Evolutionary conservation across 2,797 vertebrate genomes (phyloP).

Genomic region (Peromyscus attwateri): DNA sequence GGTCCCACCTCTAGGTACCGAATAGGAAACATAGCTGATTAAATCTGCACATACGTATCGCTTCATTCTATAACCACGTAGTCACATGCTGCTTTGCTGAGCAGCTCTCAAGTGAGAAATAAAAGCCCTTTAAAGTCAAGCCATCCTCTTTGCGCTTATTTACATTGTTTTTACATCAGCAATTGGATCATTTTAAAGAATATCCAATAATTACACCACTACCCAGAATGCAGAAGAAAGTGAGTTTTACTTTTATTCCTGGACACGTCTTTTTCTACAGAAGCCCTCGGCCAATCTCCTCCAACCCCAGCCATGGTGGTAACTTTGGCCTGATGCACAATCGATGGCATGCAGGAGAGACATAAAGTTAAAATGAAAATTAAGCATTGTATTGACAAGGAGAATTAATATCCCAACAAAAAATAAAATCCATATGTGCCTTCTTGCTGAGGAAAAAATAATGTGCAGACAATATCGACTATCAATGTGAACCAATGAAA

Average conservation of each 20-base stretch:
- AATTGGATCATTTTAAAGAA: slow-evolving; percentile 44
- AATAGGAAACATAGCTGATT: background rate
- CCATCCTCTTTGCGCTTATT: background rate
- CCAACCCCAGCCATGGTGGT: background rate
- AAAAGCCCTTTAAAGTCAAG: background rate
- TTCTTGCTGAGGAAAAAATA: slow-evolving; percentile 77
- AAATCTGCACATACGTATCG: background rate
- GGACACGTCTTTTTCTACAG: background rate
- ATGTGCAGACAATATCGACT: slow-evolving; percentile 74
- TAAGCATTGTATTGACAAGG: slow-evolving; percentile 83
- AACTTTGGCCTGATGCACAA: slow-evolving; percentile 53
- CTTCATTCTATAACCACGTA: background rate
- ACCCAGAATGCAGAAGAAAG: background rate
- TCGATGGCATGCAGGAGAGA: slow-evolving; percentile 70
- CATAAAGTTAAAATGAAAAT: slow-evolving; percentile 83
- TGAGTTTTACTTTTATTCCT: background rate
- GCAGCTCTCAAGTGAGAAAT: slow-evolving; percentile 35
- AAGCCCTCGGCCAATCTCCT: background rate
- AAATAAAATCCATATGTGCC: slow-evolving; percentile 80
- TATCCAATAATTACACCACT: slow-evolving; percentile 1
- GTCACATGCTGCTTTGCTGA: background rate
- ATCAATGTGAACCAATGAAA: slow-evolving; percentile 83
- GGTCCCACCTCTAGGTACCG: background rate
- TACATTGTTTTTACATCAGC: background rate
- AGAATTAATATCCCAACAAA: slow-evolving; percentile 80